These are phyloP conservation scores for Vidua macroura DNA, from an alignment of 2,113 vertebrate genomes.

Conservation along the genomic window DNA sequence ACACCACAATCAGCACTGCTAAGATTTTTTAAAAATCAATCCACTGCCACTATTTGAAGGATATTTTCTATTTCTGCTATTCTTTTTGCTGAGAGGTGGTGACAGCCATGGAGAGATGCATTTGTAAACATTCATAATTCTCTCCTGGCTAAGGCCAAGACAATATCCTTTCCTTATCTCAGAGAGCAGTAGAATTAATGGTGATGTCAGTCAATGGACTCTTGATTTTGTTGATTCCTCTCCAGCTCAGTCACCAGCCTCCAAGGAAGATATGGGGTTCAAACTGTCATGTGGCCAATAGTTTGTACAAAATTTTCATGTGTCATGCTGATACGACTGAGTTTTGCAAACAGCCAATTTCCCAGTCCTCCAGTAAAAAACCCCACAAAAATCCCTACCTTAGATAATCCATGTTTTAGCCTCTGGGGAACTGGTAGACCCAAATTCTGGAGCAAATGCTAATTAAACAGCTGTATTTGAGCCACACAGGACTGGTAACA, in stretches of 20 bases:
- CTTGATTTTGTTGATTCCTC: neutral
- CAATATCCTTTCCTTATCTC: neutral
- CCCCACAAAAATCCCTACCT: neutral
- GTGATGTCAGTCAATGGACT: neutral
- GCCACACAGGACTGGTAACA: neutral
- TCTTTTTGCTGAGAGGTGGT: neutral
- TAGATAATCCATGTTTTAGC: neutral
- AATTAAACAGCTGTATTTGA: neutral
- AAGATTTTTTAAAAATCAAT: neutral
- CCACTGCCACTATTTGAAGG: neutral
- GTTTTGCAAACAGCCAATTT: neutral
- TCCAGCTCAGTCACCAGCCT: neutral
- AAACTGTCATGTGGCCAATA: neutral
- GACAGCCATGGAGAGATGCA: neutral
- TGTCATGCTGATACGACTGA: neutral
- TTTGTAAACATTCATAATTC: neutral
- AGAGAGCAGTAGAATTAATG: neutral
- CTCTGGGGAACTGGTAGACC: neutral
- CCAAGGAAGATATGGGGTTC: neutral
- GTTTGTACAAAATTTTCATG: neutral
- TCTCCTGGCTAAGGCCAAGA: neutral
- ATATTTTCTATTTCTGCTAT: neutral
- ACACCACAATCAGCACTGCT: neutral
- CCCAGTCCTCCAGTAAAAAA: neutral
- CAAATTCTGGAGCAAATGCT: neutral